Base-by-base conservation (phyloP, 2,113 vertebrate species). In the Hepsetus odoe region DNA sequence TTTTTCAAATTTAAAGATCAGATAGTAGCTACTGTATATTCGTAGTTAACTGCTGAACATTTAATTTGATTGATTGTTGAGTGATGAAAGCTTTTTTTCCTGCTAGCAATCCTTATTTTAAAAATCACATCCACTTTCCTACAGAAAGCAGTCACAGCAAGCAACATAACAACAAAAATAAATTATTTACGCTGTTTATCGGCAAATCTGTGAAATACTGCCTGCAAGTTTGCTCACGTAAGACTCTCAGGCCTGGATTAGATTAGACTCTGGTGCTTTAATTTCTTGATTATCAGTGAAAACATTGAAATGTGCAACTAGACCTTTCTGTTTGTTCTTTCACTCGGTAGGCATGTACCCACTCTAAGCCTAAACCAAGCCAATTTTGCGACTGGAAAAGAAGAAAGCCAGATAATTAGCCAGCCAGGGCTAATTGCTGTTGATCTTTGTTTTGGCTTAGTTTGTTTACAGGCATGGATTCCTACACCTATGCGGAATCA, bases 281-380 rank as follows among this genome's bases (percentile, higher is more conserved):
- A 26, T 71, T 62, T 64, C 56, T 62, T 40, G 67, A 71, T 78
- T 64, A 38, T 71, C 35, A 70, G 42, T 61, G 26, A 56, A 70
- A 61, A 40, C 20, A 14, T 53, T 46, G 55, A 78, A 51, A 42
- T 55, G 28, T 13, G 62, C 44, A 78, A 72, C 42, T 10, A 5
- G 58, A 71, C 22, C 55, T 53, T 33, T 62, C 40, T 30, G 11
- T 62, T 35, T 62, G 26, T 40, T 40, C 24, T 67, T 76, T 76
- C 49, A 55, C 9, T 20, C n/a, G 35, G 40, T 42, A 49, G 55
- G 30, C 38, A 46, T 61, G 46, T 59, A 20, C 4, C 38, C 30
- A 24, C 8, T 28, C 22, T 55, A 14, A 28, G 44, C 22, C 16
- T 20, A 35, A 70, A 56, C 1, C 26, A 33, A 30, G 38, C 13